Evolutionary conservation across 1,140 invertebrate species (phyloP), one percentile per base, ranked within the genome.

Genomic region (Protaetia brevitarsis): DNA sequence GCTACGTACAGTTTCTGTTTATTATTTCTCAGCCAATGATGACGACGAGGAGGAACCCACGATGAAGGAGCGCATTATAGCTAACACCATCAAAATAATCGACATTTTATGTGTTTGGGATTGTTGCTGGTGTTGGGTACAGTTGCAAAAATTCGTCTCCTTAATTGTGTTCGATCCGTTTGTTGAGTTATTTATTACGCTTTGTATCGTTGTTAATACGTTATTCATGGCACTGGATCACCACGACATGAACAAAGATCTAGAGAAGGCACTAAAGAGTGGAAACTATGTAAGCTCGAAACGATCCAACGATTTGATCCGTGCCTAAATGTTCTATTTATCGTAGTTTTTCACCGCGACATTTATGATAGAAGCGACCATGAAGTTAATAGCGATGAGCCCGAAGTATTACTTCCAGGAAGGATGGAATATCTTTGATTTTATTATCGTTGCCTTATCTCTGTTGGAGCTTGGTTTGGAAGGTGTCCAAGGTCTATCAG

Each of bases 361-460:
- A 61, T 99, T 99, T 80, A 95, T 91, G 66, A 94, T 96, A 75
- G 96, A 99, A 87, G 95, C 94, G n/a, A 89, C 88, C 27, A 82
- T 97, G 79, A 99, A 99, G 80, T 84, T 99, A 67, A 89, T 97
- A 75, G 96, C 96, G 3, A 94, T 98, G 89, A 97, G 94, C 81
- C 95, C 96, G 61, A 94, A 96, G 75, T 94, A 86, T 82, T 99
- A 99, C 82, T 97, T 99, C 84, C 93, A 96, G 87, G 96, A 97
- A 80, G 94, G 95, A 63, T 98, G 96, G 96, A 99, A 99, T 79
- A 95, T 97, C 73, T 99, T 99, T 82, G 96, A 99, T 84, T 97
- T 97, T 79, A 92, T 98, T 74, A 98, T 99, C 80, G 96, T 99
- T 72, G 88, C 93, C 29, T 86, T 99, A 68, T 98, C 96, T 69